Evolutionary conservation across 2,797 vertebrate genomes (phyloP).

Genomic region (Setipinna tenuifilis): DNA sequence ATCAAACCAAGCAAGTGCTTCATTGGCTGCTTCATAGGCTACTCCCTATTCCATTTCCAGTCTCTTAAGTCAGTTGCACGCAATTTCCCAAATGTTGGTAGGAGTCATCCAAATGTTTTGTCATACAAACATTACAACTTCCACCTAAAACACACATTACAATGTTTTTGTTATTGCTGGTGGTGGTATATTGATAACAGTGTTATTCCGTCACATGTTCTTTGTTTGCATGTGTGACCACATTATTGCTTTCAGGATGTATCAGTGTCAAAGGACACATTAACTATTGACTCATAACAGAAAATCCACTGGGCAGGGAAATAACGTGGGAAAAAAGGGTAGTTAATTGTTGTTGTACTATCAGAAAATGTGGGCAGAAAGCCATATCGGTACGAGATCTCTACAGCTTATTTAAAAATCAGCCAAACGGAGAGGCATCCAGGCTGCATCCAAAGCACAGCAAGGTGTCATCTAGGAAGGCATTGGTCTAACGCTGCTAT

Average conservation of each 20-base stretch:
- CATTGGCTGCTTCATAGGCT: too few relatives aligned
- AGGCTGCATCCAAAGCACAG: not conserved
- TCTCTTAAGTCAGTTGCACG: too few relatives aligned
- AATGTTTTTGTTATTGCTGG: too few relatives aligned
- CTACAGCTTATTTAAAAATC: not conserved
- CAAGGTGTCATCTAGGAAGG: not conserved
- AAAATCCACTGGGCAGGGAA: not conserved
- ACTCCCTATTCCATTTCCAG: too few relatives aligned
- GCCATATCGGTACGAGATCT: not conserved
- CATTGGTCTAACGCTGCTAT: not conserved
- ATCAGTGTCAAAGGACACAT: not conserved
- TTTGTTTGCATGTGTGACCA: not conserved
- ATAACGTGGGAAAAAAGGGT: not conserved
- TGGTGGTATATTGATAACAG: not conserved
- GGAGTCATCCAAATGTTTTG: too few relatives aligned
- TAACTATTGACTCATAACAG: not conserved
- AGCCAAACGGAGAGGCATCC: not conserved
- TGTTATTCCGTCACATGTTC: not conserved
- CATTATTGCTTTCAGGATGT: not conserved
- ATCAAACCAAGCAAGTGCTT: too few relatives aligned
- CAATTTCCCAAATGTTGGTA: too few relatives aligned
- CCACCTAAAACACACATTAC: too few relatives aligned
- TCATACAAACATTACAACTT: too few relatives aligned
- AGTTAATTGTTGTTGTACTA: not conserved
- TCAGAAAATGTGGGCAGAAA: not conserved